phyloP scores from a whole-genome alignment of 1,140 invertebrate genomes.

The Drosophila mojavensis region DNA sequence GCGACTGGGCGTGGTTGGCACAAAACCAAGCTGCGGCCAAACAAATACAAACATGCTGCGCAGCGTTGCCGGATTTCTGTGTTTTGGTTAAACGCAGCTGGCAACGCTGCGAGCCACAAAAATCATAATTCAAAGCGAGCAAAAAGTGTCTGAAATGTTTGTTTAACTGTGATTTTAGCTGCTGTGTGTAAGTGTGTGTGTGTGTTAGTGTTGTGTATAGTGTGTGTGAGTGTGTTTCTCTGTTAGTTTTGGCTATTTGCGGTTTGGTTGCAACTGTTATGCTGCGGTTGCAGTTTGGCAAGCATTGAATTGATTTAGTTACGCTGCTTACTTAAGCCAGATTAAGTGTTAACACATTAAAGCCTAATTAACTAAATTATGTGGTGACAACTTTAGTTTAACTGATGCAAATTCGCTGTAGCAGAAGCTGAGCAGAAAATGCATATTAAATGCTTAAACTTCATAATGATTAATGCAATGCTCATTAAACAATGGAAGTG shows the following conservation, averaged over 20 bases:
- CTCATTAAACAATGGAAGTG: too few relatives aligned
- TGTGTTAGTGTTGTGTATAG: not conserved
- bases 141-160: constrained; percentile 41
- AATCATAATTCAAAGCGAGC: constrained; percentile 49
- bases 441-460: too few relatives aligned
- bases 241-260: constrained; percentile 15
- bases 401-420: not conserved
- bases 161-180: constrained; percentile 5
- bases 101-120: constrained; percentile 18
- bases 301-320: constrained; percentile 14
- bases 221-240: not conserved
- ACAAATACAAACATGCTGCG: not conserved
- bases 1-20: not conserved
- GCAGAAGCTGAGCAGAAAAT: too few relatives aligned
- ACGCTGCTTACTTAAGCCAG: constrained; percentile 17
- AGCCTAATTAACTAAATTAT: not conserved
- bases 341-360: constrained; percentile 13
- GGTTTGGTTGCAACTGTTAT: constrained; percentile 33
- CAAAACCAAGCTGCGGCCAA: not conserved
- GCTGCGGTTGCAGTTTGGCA: constrained; percentile 31
- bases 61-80: constrained; percentile 11
- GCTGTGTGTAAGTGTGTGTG: constrained; percentile 10
- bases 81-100: not conserved
- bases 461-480: too few relatives aligned
- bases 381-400: not conserved